Evolutionary conservation across 1,140 invertebrate species (phyloP), one percentile per base, ranked within the genome.

Genomic region (Pseudomyrmex pallidus): DNA sequence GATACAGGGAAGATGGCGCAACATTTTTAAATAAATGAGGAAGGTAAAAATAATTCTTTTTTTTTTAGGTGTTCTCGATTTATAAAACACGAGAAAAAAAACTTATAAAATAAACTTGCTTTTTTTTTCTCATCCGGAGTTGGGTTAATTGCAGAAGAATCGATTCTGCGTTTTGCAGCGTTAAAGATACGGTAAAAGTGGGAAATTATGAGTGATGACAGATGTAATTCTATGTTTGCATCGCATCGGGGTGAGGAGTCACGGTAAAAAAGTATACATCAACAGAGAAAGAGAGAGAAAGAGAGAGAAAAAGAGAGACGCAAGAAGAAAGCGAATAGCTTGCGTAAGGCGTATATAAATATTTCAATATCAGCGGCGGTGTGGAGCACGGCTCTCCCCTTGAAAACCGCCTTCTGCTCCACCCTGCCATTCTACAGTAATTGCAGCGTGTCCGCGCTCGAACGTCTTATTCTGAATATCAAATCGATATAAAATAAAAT

Each of bases 401-500:
- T 59, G 76, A 80, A 63, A 74, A 50, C 54, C 54, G 66, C 66
- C 44, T 70, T 17, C 72, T 80, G 72, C 66, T 80, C 76, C 76
- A 80, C 76, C 76, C 76, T 72, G 59, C 10, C 66, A 78, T 80
- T 80, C 66, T 72, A 15, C 54, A 44, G 66, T 80, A 80, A 80
- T 80, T 80, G 76, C 54, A 57, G 22, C 66, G 54, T 80, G 76
- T 80, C 76, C 56, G 54, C 54, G 64, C 74, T 44, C 10, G 44
- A 52, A 72, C 56, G 22, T 80, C 76, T 80, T 80, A 80, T 61
- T 80, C 59, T 66, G 59, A 68, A 80, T 59, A 72, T 50, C n/a
- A 62, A 70, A 80, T 80, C 76, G 76, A 80, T 80, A 35, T 35
- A 70, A 70, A 61, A 80, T 80, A 50, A 80, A 80, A 72, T 80